Evolutionary conservation across 2,113 vertebrate species (phyloP), one percentile per base, ranked within the genome.

Genomic region (Catharus bicknelli): DNA sequence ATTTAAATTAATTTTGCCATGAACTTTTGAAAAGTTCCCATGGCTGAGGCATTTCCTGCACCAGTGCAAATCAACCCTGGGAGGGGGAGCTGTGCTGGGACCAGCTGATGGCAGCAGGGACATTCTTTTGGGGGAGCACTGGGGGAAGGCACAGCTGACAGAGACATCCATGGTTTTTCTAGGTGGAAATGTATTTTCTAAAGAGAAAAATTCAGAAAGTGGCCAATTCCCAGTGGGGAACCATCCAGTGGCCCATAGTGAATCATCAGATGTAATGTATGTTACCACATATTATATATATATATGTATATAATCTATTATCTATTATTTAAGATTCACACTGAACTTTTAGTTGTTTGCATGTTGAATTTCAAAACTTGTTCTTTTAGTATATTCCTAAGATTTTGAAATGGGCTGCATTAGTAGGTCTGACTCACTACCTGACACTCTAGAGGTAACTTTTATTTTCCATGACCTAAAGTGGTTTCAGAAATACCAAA

Each of bases 81-180:
- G 4, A n/a, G 7, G 32, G 16, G 11, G 58, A 54, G 30, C 47
- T 38, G 10, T 21, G 68, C 75, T n/a, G 12, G 10, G 58, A 54
- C 27, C 47, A 16, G 76, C 74, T 63, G 59, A n/a, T 9, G 43
- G 70, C 48, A 59, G 54, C 45, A 42, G 72, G 47, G 13, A 11
- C 0, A 3, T 5, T 42, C 38, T 29, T 22, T 12, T 1, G 8
- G 26, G 59, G 38, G 9, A 58, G 4, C 25, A 20, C 12, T 26
- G 40, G 5, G 25, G 30, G 21, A 45, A 53, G 7, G 73, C 21
- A 26, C 20, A 11, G 26, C 50, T 29, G 58, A 13, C 13, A 77
- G 21, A 3, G 0, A 29, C 10, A 54, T 9, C 23, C 18, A 0
- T 2, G 21, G 0, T 8, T 32, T 23, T 5, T 7, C 14, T 2